phyloP scores from a whole-genome alignment of 2,797 vertebrate genomes.

The Borostomias antarcticus region DNA sequence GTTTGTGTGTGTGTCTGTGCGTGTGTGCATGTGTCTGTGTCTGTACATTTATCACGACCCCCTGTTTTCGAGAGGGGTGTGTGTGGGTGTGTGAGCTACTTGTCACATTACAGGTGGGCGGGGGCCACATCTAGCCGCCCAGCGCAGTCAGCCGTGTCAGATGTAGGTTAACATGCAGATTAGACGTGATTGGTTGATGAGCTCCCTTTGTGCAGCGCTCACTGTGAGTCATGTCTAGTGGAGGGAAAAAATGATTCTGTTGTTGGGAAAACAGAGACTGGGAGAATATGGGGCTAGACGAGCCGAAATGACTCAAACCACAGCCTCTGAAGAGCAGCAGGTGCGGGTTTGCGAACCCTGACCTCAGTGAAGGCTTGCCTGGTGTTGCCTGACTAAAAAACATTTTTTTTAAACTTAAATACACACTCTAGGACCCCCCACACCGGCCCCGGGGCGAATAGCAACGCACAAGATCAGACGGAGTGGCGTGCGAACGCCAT shows the following conservation, averaged over 20 bases:
- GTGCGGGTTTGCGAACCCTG: not conserved
- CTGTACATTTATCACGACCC: too few species aligned
- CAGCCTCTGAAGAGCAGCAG: not conserved
- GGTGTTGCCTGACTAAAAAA: not conserved
- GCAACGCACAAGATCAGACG: too few species aligned
- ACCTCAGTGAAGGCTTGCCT: not conserved
- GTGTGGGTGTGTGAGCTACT: not conserved
- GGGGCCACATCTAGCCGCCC: not conserved
- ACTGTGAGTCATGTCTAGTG: not conserved
- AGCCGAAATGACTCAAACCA: not conserved
- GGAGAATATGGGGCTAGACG: not conserved
- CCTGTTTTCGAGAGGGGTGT: not conserved
- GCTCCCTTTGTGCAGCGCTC: not conserved
- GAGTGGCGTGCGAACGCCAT: too few species aligned
- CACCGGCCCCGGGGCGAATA: too few species aligned
- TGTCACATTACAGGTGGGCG: constrained; percentile 2
- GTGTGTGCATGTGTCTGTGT: too few species aligned
- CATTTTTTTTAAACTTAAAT: not conserved
- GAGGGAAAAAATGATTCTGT: too few species aligned
- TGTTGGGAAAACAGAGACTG: too few species aligned
- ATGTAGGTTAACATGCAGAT: not conserved
- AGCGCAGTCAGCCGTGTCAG: not conserved
- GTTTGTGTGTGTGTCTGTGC: not conserved
- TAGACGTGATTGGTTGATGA: not conserved
- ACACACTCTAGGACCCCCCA: not conserved